Conservation (phyloP, 2,888 invertebrate genomes). For the Lochmaea capreae region DNA sequence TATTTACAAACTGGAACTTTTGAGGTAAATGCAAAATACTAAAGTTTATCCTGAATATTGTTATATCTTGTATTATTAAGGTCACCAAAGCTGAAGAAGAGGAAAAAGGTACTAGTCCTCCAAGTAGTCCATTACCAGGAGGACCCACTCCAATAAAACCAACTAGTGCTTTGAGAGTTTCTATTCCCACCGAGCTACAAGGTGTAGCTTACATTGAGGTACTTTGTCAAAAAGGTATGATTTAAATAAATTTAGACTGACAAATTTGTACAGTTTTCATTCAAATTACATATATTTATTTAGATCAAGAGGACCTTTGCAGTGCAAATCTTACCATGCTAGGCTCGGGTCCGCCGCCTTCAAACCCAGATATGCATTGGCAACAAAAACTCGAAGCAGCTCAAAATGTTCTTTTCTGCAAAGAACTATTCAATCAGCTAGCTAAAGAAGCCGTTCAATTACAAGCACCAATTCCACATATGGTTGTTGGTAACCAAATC, state of each 20-base stretch:
- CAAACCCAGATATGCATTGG: slow-evolving; percentile 88
- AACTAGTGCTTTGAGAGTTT: slow-evolving; percentile 86
- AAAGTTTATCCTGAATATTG: background rate
- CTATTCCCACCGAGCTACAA: slow-evolving; percentile 93
- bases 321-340: slow-evolving; percentile 84
- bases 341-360: slow-evolving; percentile 78
- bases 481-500: slow-evolving; percentile 97
- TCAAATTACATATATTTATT: slow-evolving; percentile 43
- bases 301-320: slow-evolving; percentile 91
- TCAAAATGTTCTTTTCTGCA: slow-evolving; percentile 96
- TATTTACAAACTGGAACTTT: slow-evolving; percentile 85
- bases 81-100: slow-evolving; percentile 91
- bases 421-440: slow-evolving; percentile 93
- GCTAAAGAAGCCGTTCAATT: slow-evolving; percentile 95
- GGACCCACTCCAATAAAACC: slow-evolving; percentile 69
- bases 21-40: slow-evolving; percentile 60
- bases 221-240: slow-evolving; percentile 86
- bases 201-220: slow-evolving; percentile 97
- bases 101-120: slow-evolving; percentile 66
- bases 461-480: slow-evolving; percentile 93
- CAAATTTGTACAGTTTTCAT: slow-evolving; percentile 13
- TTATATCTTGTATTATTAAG: background rate
- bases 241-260: background rate
- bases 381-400: slow-evolving; percentile 96
- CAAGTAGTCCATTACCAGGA: slow-evolving; percentile 63